These are phyloP conservation scores for Bombyx huttoni DNA, from an alignment of 2,888 invertebrate species.

Conservation along the genomic window DNA sequence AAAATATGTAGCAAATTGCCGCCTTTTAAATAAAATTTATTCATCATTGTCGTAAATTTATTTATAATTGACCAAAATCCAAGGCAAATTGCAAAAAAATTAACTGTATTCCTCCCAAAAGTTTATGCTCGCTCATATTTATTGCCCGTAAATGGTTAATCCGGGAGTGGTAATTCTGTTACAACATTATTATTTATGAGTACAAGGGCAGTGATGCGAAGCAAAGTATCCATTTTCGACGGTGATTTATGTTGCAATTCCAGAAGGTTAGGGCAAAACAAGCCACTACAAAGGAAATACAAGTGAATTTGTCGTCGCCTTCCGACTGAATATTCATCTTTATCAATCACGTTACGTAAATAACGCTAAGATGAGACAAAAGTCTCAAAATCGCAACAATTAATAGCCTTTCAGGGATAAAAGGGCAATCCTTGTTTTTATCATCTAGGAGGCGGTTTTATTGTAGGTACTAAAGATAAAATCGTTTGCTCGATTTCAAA, in stretches of 20 bases:
- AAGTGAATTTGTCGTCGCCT: conserved; percentile 34
- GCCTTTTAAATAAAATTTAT: not conserved
- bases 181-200: conserved; percentile 24
- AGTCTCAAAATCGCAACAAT: conserved; percentile 34
- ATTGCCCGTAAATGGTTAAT: conserved; percentile 18
- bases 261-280: conserved; percentile 35
- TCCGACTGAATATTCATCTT: conserved; percentile 45
- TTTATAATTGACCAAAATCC: not conserved
- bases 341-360: conserved; percentile 54
- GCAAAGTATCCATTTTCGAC: conserved; percentile 34
- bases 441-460: not conserved
- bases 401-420: conserved; percentile 27
- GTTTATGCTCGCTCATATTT: conserved; percentile 8
- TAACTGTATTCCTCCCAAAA: not conserved
- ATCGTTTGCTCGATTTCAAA: not conserved
- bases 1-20: not conserved
- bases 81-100: not conserved
- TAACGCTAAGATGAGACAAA: conserved; percentile 35
- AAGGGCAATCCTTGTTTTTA: conserved; percentile 19
- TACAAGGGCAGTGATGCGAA: conserved; percentile 25
- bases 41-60: not conserved
- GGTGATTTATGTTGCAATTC: conserved; percentile 47
- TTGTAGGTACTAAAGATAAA: not conserved
- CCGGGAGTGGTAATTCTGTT: conserved; percentile 14
- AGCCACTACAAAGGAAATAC: conserved; percentile 32